These are phyloP conservation scores for Rhopalosiphum padi DNA, from an alignment of 1,140 invertebrate species.

Conservation along the genomic window DNA sequence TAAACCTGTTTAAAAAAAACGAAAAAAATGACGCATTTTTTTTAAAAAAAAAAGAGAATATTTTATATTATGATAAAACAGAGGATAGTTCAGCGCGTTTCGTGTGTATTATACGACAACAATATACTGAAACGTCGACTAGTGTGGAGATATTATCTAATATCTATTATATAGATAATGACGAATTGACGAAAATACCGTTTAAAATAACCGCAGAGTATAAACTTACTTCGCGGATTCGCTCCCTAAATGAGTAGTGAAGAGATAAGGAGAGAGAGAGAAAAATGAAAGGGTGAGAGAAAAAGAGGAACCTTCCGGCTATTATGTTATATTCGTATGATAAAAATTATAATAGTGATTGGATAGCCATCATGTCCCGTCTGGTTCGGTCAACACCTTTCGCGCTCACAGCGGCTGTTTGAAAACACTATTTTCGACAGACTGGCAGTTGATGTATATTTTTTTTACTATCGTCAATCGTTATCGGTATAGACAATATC, in stretches of 20 bases:
- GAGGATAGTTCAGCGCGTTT: not conserved
- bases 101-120: not conserved
- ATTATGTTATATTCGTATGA: not conserved
- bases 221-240: not conserved
- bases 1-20: too few species aligned
- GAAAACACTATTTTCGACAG: not conserved
- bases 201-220: not conserved
- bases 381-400: not conserved
- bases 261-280: too few species aligned
- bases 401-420: not conserved
- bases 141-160: not conserved
- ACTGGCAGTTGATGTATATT: not conserved
- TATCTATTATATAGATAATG: not conserved
- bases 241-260: not conserved
- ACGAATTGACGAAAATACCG: not conserved
- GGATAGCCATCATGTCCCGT: not conserved
- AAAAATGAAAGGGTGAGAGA: not conserved
- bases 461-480: not conserved
- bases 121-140: not conserved
- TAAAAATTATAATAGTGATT: not conserved
- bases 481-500: not conserved
- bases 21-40: not conserved
- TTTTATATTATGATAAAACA: not conserved
- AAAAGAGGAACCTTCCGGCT: not conserved
- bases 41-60: not conserved